Conservation (phyloP, 2,797 vertebrate species). For the Coilia nasus region DNA sequence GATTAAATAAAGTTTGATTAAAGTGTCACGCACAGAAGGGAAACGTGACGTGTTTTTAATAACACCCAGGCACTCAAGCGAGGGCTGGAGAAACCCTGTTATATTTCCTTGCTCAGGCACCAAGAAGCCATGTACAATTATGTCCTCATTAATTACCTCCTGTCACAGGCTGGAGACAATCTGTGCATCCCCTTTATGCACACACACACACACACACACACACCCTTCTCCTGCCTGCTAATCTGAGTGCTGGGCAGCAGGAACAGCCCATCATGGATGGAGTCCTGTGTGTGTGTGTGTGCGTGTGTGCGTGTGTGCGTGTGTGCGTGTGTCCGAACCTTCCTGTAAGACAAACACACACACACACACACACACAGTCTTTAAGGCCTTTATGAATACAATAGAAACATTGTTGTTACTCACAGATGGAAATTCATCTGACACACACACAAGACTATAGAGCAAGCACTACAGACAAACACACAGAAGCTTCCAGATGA, state of each 20-base stretch:
- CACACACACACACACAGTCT: too few relatives aligned
- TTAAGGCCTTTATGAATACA: too few relatives aligned
- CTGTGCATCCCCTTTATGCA: not conserved
- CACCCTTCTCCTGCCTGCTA: not conserved
- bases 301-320: too few relatives aligned
- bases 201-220: too few relatives aligned
- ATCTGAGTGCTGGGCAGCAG: not conserved
- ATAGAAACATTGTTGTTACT: too few relatives aligned
- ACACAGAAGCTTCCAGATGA: too few relatives aligned
- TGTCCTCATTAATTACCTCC: conserved; percentile 19
- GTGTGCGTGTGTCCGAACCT: too few relatives aligned
- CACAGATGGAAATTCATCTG: too few relatives aligned
- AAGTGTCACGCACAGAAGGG: not conserved
- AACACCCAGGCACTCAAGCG: not conserved
- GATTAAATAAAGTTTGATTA: conserved; percentile 24
- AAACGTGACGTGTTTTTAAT: conserved; percentile 1
- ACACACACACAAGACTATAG: too few relatives aligned
- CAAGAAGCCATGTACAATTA: conserved; percentile 15
- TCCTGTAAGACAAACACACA: too few relatives aligned
- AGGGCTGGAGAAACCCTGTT: not conserved
- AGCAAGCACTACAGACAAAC: too few relatives aligned
- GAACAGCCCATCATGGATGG: not conserved
- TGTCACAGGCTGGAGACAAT: not conserved
- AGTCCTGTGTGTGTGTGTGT: too few relatives aligned
- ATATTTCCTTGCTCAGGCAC: not conserved